phyloP scores from a whole-genome alignment of 2,888 invertebrate genomes.

The Mantis religiosa region DNA sequence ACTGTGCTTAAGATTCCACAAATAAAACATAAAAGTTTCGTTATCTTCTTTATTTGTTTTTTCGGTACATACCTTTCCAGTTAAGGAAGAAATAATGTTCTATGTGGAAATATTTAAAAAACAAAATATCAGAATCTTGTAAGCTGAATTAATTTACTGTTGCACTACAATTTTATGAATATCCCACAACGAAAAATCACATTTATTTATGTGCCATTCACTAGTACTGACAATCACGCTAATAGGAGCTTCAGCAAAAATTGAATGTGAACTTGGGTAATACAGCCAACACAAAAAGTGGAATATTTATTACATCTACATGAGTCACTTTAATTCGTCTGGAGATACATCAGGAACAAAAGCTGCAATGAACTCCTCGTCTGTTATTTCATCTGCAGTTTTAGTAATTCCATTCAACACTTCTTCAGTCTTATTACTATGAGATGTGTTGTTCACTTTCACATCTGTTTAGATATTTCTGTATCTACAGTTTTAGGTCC shows the following conservation, averaged over 20 bases:
- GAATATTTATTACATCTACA: background rate
- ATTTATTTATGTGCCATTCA: background rate
- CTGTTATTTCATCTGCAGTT: background rate
- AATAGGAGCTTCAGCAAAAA: background rate
- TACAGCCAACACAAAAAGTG: background rate
- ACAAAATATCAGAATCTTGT: background rate
- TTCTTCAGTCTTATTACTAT: background rate
- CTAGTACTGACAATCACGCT: background rate
- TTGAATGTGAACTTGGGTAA: background rate
- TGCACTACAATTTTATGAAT: background rate
- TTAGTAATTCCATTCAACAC: background rate
- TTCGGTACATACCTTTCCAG: background rate
- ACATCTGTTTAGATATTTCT: background rate
- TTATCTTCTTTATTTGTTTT: background rate
- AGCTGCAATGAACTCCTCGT: background rate
- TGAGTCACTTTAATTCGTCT: background rate
- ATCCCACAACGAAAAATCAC: background rate
- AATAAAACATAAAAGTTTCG: background rate
- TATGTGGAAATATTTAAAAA: background rate
- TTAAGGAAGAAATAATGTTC: background rate
- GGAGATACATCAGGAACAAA: background rate
- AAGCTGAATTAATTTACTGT: background rate
- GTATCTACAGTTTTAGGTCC: background rate
- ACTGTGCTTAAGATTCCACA: background rate
- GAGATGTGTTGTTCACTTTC: background rate